Evolutionary conservation across 2,113 vertebrate species (phyloP), one percentile per base, ranked within the genome.

Genomic region (Gopherus flavomarginatus): DNA sequence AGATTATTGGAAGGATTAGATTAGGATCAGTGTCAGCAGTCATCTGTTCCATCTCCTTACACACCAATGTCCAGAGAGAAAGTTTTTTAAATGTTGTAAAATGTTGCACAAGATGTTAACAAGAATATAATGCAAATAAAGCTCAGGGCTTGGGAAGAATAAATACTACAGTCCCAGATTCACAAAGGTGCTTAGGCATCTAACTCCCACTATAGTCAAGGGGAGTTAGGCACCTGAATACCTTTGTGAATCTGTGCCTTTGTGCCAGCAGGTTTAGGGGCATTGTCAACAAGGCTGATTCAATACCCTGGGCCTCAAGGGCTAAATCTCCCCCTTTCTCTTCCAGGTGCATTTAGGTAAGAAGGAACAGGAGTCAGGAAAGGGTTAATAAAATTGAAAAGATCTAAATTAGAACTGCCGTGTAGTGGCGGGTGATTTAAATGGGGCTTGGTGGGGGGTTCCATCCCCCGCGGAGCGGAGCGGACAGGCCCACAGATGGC

Each of bases 1-100:
- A 95, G 96, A 97, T 97, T 97, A 97, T 96, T 94, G 75, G 79
- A 83, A 95, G 95, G 97, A 97, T 97, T 97, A 97, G 97, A 93
- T 86, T 94, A 16, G 80, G 94, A 97, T 97, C 93, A 96, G 92
- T 91, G 97, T 96, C 96, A 97, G 59, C 49, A 92, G 95, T 96
- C 96, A 97, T 97, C 82, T 96, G 92, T 92, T 96, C 69, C 84
- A 92, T 95, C 87, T 75, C 81, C 24, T 85, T 91, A 84, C 54
- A 87, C 86, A 95, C 77, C 94, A 82, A 13, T 0, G 85, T 88
- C 87, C 93, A 93, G 27, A 91, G 89, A 49, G 88, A 96, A 94
- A 96, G 87, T 95, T 87, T 90, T 19, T 54, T 69, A 78, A 78
- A 19, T 1, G 4, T 62, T 69, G 11, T 42, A 35, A 42, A 79